phyloP scores from a whole-genome alignment of 2,888 invertebrate species.

The Rutpela maculata region DNA sequence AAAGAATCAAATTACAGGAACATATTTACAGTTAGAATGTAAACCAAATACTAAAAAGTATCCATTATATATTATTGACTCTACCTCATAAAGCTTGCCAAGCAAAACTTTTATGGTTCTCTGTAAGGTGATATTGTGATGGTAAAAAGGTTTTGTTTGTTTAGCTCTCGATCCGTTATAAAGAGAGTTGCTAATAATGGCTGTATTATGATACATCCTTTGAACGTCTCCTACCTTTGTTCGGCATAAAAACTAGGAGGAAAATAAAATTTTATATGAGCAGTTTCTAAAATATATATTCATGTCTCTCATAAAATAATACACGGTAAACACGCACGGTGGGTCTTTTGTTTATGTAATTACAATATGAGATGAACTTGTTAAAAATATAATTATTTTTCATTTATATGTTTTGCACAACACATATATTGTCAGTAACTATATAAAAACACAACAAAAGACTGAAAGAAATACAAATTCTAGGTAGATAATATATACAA shows the following conservation, averaged over 20 bases:
- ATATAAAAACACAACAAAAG: too few species aligned
- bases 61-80: neutral
- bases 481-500: too few species aligned
- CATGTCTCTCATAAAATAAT: neutral
- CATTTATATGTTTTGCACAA: neutral
- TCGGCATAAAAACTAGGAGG: neutral
- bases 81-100: slow-evolving; percentile 1
- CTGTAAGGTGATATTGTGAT: slow-evolving; percentile 16
- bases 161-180: slow-evolving; percentile 7
- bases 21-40: neutral
- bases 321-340: neutral
- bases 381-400: neutral
- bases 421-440: too few species aligned
- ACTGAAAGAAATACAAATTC: too few species aligned
- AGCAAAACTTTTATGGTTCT: slow-evolving; percentile 1
- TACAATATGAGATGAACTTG: neutral
- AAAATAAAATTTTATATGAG: neutral
- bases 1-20: neutral
- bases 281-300: neutral
- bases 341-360: neutral
- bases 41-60: slow-evolving; percentile 2
- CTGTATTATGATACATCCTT: slow-evolving; percentile 14
- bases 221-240: slow-evolving; percentile 11
- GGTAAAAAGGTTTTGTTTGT: slow-evolving; percentile 16
- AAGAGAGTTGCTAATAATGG: slow-evolving; percentile 9